A percentile compares a stretch with the other conserved stretches of the same genome.
Evolutionary conservation across 2,888 invertebrate species (phyloP).

Genomic region (Oeneis ivallda): DNA sequence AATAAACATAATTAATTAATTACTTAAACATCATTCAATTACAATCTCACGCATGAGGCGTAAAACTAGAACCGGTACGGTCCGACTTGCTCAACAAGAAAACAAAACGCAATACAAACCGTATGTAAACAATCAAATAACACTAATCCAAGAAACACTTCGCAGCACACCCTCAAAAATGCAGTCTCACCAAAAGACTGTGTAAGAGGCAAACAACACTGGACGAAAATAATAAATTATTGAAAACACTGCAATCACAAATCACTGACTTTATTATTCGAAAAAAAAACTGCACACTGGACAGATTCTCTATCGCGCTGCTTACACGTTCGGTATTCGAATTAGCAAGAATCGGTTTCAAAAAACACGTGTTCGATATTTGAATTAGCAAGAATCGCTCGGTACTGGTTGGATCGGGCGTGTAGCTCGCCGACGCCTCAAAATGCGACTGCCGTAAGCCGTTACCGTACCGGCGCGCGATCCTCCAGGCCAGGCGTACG

Average conservation of each 20-base stretch:
- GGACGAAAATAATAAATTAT: constrained; percentile 2
- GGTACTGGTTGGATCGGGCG: constrained; percentile 36
- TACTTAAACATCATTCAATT: constrained; percentile 2
- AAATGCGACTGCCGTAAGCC: constrained; percentile 45
- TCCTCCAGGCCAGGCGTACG: constrained; percentile 33
- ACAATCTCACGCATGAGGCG: constrained; percentile 14
- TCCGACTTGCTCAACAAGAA: constrained; percentile 47
- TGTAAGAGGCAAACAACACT: constrained; percentile 34
- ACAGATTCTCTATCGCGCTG: constrained; percentile 1
- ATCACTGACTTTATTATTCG: constrained; percentile 21
- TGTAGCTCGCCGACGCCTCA: constrained; percentile 47
- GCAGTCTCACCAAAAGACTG: constrained; percentile 37
- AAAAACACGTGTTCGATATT: constrained; percentile 45
- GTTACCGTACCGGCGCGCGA: constrained; percentile 31
- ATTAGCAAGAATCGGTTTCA: constrained; percentile 16
- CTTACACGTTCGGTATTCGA: constrained; percentile 6
- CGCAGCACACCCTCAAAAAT: constrained; percentile 32
- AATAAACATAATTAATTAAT: constrained; percentile 1
- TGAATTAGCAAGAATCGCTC: constrained; percentile 38
- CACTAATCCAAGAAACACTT: constrained; percentile 8
- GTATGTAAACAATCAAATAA: constrained; percentile 29
- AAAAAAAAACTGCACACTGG: constrained; percentile 1
- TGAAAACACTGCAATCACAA: constrained; percentile 1
- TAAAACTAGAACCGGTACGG: constrained; percentile 53
- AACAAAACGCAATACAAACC: constrained; percentile 44